A percentile compares a stretch with the other conserved stretches of the same genome.
phyloP scores from a whole-genome alignment of 2,888 invertebrate genomes.

The Tenodera sinensis region DNA sequence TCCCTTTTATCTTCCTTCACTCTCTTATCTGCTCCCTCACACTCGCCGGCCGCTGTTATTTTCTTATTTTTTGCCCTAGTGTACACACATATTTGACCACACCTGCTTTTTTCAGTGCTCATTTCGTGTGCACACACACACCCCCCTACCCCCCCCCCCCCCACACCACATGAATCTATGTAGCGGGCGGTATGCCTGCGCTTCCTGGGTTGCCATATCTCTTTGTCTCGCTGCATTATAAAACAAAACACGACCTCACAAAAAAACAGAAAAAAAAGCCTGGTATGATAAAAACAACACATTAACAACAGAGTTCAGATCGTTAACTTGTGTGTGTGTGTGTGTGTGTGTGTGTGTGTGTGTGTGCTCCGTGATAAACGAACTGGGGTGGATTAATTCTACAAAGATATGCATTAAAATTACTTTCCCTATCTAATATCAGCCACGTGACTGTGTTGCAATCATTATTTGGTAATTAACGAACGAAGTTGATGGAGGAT shows the following conservation, averaged over 20 bases:
- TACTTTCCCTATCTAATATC: background rate
- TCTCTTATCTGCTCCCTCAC: no score
- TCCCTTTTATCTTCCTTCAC: no score
- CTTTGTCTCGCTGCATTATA: background rate
- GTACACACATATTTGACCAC: background rate
- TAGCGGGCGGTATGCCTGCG: background rate
- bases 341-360: no score
- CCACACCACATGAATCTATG: background rate
- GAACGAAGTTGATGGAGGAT: no score
- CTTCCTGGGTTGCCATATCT: background rate
- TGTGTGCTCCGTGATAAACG: background rate
- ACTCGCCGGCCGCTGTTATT: background rate
- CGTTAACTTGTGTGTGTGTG: background rate
- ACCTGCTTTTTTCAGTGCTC: background rate
- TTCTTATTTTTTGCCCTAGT: background rate
- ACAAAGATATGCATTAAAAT: background rate
- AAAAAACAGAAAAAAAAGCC: no score
- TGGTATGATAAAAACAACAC: background rate
- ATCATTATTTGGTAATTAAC: no score
- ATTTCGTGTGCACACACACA: background rate
- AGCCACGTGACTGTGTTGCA: no score
- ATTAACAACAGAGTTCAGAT: background rate
- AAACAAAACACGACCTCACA: background rate
- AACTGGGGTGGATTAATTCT: background rate
- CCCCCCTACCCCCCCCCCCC: no score